Percentiles rank a stretch among this genome's conserved stretches.
These are phyloP conservation scores for Verasper variegatus DNA, from an alignment of 2,113 vertebrate species.

Conservation along the genomic window DNA sequence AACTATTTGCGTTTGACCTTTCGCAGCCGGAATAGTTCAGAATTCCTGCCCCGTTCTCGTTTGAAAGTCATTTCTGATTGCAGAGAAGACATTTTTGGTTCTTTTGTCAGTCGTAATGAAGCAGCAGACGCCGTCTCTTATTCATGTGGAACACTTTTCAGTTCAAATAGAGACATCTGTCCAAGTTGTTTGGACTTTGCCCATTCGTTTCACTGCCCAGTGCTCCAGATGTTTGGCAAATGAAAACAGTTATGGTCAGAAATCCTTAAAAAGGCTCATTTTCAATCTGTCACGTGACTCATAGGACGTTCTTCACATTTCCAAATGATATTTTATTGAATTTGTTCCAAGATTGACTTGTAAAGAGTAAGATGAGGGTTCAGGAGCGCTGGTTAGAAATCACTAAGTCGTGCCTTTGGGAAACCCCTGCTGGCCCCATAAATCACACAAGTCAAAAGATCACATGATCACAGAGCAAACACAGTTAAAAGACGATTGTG, in stretches of 20 bases:
- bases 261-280: neutral
- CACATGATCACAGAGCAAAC: conserved; percentile 23
- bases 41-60: conserved; percentile 10
- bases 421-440: conserved; percentile 14
- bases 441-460: conserved; percentile 40
- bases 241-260: conserved; percentile 2
- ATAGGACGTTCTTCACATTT: neutral
- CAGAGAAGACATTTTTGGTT: neutral
- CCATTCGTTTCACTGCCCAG: conserved; percentile 1
- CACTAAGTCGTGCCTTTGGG: conserved; percentile 5
- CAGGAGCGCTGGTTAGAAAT: conserved; percentile 15
- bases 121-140: conserved; percentile 12
- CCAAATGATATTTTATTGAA: conserved; percentile 14
- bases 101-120: conserved; percentile 17
- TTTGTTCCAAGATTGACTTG: neutral
- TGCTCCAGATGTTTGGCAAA: conserved; percentile 53
- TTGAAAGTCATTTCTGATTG: conserved; percentile 24
- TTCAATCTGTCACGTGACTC: neutral
- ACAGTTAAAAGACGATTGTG: conserved; percentile 14
- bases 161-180: conserved; percentile 6
- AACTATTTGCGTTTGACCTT: too few species aligned
- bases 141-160: neutral
- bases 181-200: conserved; percentile 15
- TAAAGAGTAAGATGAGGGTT: neutral
- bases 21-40: neutral